Conservation (phyloP, 2,113 vertebrate species). For the Rhabdomys dilectus region DNA sequence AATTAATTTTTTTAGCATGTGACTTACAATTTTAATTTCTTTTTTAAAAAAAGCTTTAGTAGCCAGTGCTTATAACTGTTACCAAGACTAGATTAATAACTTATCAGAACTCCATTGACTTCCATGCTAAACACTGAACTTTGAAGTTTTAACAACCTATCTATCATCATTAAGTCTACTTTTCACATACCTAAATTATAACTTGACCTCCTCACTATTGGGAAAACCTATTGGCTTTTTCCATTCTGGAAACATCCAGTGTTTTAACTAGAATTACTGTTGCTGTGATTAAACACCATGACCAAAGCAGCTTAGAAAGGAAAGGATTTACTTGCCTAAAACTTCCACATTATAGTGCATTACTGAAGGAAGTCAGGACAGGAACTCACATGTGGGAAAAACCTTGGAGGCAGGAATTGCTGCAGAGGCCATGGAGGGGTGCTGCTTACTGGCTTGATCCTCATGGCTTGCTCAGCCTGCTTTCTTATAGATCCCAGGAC, state of each 20-base stretch:
- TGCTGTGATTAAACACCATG: neutral
- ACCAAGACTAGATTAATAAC: neutral
- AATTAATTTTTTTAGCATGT: neutral
- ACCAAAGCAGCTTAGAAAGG: neutral
- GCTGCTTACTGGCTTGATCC: neutral
- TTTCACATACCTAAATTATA: neutral
- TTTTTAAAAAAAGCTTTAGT: neutral
- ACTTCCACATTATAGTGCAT: neutral
- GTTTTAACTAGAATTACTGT: neutral
- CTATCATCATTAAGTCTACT: neutral
- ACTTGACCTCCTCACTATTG: neutral
- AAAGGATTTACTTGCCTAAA: neutral
- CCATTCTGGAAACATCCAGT: neutral
- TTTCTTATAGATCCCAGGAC: neutral
- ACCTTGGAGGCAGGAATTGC: neutral
- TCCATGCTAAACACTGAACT: neutral
- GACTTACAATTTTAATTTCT: neutral
- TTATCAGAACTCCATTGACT: neutral
- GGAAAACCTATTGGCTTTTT: neutral
- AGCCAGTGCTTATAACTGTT: neutral
- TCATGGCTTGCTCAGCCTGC: neutral
- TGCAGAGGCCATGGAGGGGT: neutral
- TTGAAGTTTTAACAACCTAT: neutral
- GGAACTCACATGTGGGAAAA: neutral
- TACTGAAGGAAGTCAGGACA: neutral